Percentiles rank a stretch among this genome's conserved stretches.
Evolutionary conservation across 2,888 invertebrate species (phyloP).

Genomic region (Dyspetes luteomarginatus): DNA sequence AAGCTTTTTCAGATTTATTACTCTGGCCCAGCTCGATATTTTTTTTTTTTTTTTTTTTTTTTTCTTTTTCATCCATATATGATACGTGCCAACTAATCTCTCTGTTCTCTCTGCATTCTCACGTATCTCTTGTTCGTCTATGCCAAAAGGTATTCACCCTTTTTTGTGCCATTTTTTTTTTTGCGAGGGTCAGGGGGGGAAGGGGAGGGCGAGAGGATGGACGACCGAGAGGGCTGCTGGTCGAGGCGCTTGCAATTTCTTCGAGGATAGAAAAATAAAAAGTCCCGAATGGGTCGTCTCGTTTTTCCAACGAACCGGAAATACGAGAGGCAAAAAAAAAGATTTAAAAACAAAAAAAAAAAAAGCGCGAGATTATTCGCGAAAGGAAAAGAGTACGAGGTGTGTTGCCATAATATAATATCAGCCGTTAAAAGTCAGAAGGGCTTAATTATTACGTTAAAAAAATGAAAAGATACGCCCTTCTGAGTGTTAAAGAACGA

Average conservation of each 20-base stretch:
- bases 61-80: background rate
- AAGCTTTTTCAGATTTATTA: background rate
- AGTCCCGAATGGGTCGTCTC: background rate
- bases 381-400: no score
- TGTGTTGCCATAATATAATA: no score
- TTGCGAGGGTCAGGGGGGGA: no score
- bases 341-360: background rate
- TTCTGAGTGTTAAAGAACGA: no score
- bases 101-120: background rate
- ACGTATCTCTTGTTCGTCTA: background rate
- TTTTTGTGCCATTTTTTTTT: constrained; percentile 23
- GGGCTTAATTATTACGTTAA: no score
- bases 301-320: constrained; percentile 4
- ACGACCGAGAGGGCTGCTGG: constrained; percentile 1
- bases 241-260: constrained; percentile 9
- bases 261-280: constrained; percentile 8
- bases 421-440: no score
- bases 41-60: background rate
- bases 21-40: background rate
- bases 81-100: background rate
- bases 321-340: background rate
- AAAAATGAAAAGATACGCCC: no score
- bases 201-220: background rate
- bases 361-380: background rate
- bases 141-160: background rate